Base-by-base conservation (phyloP, 2,797 vertebrate genomes). In the Protonibea diacanthus region DNA sequence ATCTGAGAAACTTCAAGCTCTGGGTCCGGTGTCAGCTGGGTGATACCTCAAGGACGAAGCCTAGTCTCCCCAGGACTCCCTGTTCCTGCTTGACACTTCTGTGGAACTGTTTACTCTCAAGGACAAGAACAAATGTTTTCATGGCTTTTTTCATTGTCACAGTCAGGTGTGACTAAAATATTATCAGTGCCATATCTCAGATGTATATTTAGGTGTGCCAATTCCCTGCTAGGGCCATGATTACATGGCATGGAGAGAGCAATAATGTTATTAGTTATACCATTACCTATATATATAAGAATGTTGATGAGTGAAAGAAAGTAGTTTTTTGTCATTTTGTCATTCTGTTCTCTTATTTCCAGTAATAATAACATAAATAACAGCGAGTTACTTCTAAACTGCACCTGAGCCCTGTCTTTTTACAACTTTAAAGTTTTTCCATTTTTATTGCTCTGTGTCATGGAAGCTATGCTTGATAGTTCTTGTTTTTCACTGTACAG, bases 11-110 rank as follows among this genome's bases (percentile, higher is more conserved):
- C 25, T 38, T 75, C 21, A 20, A 53, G 33, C 44, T 71, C 10
- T 18, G 12, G 45, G 17, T 53, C 56, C 33, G 3, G 12, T 17
- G 27, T 40, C 73, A 55, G 47, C 20, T 0, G 2, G 38, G 27
- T 29, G 60, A 77, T 25, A 47, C 53, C n/a, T 74, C 38, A 48
- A 1, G n/a, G 71, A 65, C 15, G 6, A 42, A n/a, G 38, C 14
- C 9, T 18, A n/a, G 20, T 23, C 57, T 40, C 23, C 33, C 8
- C 9, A 0, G 21, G 13, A 40, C 2, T 38, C 33, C 33, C 15
- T 29, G 11, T 59, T 60, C 27, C 29, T 15, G 3, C 14, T 29
- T 33, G 33, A 52, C 17, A 23, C 13, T 45, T 51, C 12, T 40
- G 38, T 1, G 47, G 3, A 27, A 1, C 3, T 0, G 18, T 61